These are phyloP conservation scores for Balearica regulorum DNA, from an alignment of 2,797 vertebrate genomes.

Conservation along the genomic window DNA sequence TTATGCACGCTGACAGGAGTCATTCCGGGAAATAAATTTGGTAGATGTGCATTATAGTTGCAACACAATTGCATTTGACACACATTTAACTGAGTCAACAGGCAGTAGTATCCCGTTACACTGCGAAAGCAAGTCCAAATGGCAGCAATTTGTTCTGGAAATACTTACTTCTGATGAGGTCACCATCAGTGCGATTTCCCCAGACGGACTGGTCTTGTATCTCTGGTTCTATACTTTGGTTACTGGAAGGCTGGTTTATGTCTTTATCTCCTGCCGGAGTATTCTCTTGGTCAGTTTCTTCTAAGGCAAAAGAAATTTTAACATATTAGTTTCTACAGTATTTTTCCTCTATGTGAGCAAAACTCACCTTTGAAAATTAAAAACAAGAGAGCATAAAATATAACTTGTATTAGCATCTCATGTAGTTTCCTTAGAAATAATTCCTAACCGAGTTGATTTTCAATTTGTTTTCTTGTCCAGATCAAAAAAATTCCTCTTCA, in stretches of 20 bases:
- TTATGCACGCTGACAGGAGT: conserved; percentile 3
- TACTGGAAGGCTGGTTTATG: conserved; percentile 58
- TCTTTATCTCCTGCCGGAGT: conserved; percentile 70
- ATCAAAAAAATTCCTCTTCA: neutral
- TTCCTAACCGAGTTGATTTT: neutral
- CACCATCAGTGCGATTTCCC: conserved; percentile 74
- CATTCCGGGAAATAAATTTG: conserved; percentile 27
- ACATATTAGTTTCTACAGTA: neutral
- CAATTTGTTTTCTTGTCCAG: neutral
- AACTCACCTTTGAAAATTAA: neutral
- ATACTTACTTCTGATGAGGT: conserved; percentile 91
- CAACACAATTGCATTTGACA: conserved; percentile 48
- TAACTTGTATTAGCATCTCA: neutral
- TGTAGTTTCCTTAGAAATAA: neutral
- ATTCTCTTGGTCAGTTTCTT: conserved; percentile 75
- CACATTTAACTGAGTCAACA: conserved; percentile 44
- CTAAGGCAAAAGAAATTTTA: conserved; percentile 70
- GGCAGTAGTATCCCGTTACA: neutral
- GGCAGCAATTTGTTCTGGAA: conserved; percentile 53
- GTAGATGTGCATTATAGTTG: neutral
- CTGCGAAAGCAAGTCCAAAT: neutral
- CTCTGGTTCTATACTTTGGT: conserved; percentile 72
- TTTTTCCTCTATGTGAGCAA: neutral
- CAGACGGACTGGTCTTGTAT: conserved; percentile 73
- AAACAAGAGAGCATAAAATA: neutral